Evolutionary conservation across 1,140 invertebrate genomes (phyloP).

Genomic region (Agrilus planipennis): DNA sequence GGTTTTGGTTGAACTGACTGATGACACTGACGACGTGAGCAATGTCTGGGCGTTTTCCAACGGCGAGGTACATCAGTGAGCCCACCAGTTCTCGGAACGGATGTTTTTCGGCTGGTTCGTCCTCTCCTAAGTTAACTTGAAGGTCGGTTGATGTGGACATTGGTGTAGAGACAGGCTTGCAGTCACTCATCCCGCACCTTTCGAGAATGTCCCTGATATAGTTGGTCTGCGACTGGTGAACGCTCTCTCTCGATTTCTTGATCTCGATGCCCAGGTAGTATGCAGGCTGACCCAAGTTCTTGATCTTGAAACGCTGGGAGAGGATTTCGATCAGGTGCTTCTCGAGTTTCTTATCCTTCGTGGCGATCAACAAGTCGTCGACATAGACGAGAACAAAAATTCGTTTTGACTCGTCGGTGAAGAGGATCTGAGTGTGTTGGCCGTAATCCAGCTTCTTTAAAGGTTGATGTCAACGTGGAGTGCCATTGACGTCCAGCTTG

Average conservation of each 20-base stretch:
- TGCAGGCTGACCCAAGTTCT: conserved; percentile 16
- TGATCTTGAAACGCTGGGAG: conserved; percentile 23
- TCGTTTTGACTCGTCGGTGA: too few species aligned
- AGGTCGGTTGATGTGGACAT: too few species aligned
- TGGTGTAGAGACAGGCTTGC: conserved; percentile 14
- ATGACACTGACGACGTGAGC: conserved; percentile 26
- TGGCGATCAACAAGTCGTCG: too few species aligned
- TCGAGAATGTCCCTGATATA: conserved; percentile 17
- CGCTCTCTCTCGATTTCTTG: conserved; percentile 9
- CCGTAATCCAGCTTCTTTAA: too few species aligned
- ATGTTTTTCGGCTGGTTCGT: conserved; percentile 3
- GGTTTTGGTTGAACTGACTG: conserved; percentile 27
- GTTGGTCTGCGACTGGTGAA: conserved; percentile 9
- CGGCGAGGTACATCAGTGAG: conserved; percentile 33
- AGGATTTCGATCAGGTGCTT: too few species aligned
- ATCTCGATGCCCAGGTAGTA: conserved; percentile 18
- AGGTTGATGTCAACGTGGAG: too few species aligned
- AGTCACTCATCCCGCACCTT: conserved; percentile 13
- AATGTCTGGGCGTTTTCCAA: conserved; percentile 33
- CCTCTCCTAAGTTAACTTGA: conserved; percentile 8
- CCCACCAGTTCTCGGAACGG: conserved; percentile 28
- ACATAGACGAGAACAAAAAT: too few species aligned
- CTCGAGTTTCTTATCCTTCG: too few species aligned
- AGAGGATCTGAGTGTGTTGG: too few species aligned
- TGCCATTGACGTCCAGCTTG: too few species aligned